These are phyloP conservation scores for Acrossocheilus wenchowensis DNA, from an alignment of 2,797 vertebrate genomes.

Conservation along the genomic window DNA sequence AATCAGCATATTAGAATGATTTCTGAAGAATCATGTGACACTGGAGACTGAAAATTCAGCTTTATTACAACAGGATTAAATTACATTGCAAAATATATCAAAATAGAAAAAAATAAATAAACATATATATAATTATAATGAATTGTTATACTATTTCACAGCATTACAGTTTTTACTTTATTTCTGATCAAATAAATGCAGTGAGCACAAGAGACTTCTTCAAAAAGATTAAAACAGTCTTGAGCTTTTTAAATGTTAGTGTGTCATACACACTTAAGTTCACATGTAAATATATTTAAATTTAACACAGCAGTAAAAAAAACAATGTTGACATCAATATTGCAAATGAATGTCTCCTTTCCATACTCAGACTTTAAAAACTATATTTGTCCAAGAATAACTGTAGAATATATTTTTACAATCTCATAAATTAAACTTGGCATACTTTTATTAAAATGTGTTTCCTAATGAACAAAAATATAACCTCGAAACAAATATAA, in stretches of 20 bases:
- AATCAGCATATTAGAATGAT: not conserved
- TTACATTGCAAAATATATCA: not conserved
- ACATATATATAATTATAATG: no score
- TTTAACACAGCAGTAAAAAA: not conserved
- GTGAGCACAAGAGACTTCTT: not conserved
- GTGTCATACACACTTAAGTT: not conserved
- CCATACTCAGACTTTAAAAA: not conserved
- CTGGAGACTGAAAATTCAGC: not conserved
- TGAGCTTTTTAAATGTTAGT: not conserved
- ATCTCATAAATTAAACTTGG: not conserved
- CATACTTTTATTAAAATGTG: not conserved
- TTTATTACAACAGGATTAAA: not conserved
- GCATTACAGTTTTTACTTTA: not conserved
- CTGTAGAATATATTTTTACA: not conserved
- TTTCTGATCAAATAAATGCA: not conserved
- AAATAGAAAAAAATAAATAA: not conserved
- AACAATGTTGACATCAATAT: not conserved
- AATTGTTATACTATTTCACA: no score
- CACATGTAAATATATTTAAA: not conserved
- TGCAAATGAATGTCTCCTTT: not conserved
- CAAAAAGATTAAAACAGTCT: not conserved
- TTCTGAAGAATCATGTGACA: not conserved
- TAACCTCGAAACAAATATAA: not conserved
- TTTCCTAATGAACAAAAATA: not conserved
- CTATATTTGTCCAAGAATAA: not conserved